Evolutionary conservation across 2,113 vertebrate species (phyloP), one percentile per base, ranked within the genome.

Genomic region (Brachirus orientalis): DNA sequence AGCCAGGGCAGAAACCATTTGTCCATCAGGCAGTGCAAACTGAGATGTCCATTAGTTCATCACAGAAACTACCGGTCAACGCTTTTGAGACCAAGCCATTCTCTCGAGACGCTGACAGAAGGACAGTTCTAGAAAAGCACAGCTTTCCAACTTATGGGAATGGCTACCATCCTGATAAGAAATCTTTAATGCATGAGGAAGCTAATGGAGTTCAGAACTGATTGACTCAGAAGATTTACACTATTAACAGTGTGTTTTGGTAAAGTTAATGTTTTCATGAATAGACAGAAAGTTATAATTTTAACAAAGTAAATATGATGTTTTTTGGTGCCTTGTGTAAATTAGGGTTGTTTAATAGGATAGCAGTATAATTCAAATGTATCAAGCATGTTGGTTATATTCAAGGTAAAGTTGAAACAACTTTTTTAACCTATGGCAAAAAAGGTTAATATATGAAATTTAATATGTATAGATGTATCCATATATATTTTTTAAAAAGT

Each of bases 1-100:
- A 86, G 77, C 67, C 82, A 4, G 82, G 54, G 12, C 88, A 86
- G 53, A 92, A 87, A 69, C 55, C 74, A 3, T 10, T 65, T 0
- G 10, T 11, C 1, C 89, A 93, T 37, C 92, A 92, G 77, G 83
- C 72, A 3, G 43, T 85, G 56, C 94, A 95, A 60, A 94, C 94
- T 2, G 92, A 93, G 35, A 93, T 92, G 86, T 93, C 92, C 45
- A 84, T 93, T 52, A 72, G 84, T 41, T 77, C 87, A 14, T 48
- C 80, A 0, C 92, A 93, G 44, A 93, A 86, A 50, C 84, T 94
- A 11, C 92, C 90, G 0, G 41, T 63, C 10, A 89, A 84, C 28
- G 89, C 89, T 0, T 93, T 92, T 58, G 88, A 92, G 71, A 86
- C 63, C 3, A 92, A 83, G 57, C 47, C 50, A 6, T 64, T 75